phyloP scores from a whole-genome alignment of 2,113 vertebrate genomes.

The Melanostigma gelatinosum region DNA sequence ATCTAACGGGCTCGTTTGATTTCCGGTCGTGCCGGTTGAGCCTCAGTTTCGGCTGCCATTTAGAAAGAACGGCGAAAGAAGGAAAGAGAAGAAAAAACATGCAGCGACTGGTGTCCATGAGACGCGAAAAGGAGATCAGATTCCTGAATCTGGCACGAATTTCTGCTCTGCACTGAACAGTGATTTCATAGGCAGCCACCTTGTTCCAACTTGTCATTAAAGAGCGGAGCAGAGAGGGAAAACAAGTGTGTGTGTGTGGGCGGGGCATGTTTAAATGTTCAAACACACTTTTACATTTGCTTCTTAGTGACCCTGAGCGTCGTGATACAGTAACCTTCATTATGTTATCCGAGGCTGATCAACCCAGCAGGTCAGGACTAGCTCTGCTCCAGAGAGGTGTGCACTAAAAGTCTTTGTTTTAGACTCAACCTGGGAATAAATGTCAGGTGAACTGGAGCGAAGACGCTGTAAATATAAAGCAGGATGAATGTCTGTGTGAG shows the following conservation, averaged over 20 bases:
- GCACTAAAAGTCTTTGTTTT: neutral
- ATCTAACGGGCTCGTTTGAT: too few species aligned
- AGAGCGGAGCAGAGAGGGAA: neutral
- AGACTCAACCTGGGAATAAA: neutral
- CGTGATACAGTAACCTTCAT: neutral
- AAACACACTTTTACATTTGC: neutral
- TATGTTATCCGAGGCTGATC: neutral
- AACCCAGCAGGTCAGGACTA: neutral
- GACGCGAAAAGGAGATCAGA: neutral
- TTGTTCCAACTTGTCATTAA: conserved; percentile 52
- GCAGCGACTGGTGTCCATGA: neutral
- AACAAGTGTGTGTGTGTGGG: neutral
- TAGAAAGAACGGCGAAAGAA: too few species aligned
- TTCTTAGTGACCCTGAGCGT: neutral
- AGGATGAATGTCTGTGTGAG: neutral
- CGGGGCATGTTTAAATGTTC: neutral
- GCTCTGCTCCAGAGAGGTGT: neutral
- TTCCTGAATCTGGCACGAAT: conserved; percentile 5
- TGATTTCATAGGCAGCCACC: conserved; percentile 10
- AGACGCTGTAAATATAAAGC: neutral
- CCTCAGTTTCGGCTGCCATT: too few species aligned
- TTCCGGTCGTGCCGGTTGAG: too few species aligned
- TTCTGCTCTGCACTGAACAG: conserved; percentile 4
- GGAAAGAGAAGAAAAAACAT: too few species aligned
- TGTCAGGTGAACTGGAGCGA: conserved; percentile 3